Evolutionary conservation across 1,140 invertebrate genomes (phyloP), one percentile per base, ranked within the genome.

Genomic region (Hermetia illucens): DNA sequence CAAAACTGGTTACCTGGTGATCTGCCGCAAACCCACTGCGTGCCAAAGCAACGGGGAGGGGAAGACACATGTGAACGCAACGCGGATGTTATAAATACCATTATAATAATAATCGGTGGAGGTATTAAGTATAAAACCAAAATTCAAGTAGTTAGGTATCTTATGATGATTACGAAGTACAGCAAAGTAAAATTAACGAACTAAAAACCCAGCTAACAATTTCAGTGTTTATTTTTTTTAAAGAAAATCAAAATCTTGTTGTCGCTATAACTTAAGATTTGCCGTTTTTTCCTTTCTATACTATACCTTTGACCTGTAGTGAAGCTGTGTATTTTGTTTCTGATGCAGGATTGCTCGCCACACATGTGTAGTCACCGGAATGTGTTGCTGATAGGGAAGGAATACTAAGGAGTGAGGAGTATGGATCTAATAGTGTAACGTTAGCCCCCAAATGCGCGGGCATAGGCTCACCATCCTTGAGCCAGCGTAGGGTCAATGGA

Each of bases 301-400:
- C 66, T 66, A 74, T 81, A 84, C 80, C 80, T 82, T 82, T 82
- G 56, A 86, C 82, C 67, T 77, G 74, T 48, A 85, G 73, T 62
- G 74, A 74, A 60, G 81, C 78, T 52, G 79, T 79, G 70, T 77
- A 82, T 68, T 77, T 79, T 58, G 79, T 77, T 63, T 80, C 73
- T 50, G 79, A 75, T 49, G 79, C 80, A 49, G 72, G 73, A 64
- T 84, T 84, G 63, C 73, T 74, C 52, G 82, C 81, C 52, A 81
- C 72, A 63, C 82, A 85, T 38, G 80, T 84, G 64, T 84, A 86
- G 58, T 81, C 77, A 46, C 82, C 82, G 40, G 77, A 75, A 58
- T 84, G 79, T 50, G 71, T 65, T 47, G 77, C 75, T 46, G 71
- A 69, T 44, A 85, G 70, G 53, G 75, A 79, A 55, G 78, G 72